Percentiles rank a stretch among this genome's conserved stretches.
Conservation (phyloP, 2,113 vertebrate genomes). For the Muntiacus reevesi region DNA sequence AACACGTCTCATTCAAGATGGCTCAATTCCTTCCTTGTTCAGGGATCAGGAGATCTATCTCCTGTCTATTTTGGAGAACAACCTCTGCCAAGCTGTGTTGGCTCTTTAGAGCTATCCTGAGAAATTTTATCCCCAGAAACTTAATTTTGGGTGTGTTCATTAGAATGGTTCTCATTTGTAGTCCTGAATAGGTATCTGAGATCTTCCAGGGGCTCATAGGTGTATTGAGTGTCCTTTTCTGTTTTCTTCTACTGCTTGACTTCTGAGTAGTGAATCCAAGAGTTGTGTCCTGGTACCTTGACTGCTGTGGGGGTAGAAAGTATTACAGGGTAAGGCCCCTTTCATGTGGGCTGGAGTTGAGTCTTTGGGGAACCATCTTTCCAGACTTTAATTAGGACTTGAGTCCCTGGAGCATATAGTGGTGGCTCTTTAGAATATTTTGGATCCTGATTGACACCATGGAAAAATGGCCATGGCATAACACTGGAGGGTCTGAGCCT, state of each 20-base stretch:
- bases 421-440: not conserved
- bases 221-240: not conserved
- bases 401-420: not conserved
- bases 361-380: not conserved
- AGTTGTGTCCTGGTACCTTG: not conserved
- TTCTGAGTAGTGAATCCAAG: not conserved
- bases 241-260: not conserved
- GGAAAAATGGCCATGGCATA: not conserved
- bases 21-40: not conserved
- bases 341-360: not conserved
- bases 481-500: not conserved
- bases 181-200: not conserved
- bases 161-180: not conserved
- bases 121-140: not conserved
- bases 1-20: not conserved
- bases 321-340: not conserved
- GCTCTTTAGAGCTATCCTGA: not conserved
- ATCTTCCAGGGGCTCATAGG: not conserved
- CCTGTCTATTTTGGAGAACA: not conserved
- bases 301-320: not conserved
- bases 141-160: not conserved
- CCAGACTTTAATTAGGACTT: not conserved
- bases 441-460: not conserved
- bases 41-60: not conserved
- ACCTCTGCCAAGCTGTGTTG: not conserved